phyloP scores from a whole-genome alignment of 2,113 vertebrate species.

The Suricata suricatta region DNA sequence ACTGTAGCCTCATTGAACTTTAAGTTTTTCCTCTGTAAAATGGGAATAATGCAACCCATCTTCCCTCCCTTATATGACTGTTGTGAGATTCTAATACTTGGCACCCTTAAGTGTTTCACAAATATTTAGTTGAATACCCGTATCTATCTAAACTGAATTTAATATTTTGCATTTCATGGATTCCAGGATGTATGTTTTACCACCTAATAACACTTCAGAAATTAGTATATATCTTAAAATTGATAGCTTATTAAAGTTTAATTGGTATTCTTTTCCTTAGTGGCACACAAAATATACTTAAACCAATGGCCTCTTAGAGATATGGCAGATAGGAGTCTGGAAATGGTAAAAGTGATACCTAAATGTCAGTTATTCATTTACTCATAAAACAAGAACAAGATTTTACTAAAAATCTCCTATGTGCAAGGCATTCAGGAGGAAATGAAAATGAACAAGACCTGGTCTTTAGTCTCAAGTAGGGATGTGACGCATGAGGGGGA shows the following conservation, averaged over 20 bases:
- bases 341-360: not conserved
- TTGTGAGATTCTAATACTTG: not conserved
- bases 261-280: not conserved
- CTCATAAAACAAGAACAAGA: not conserved
- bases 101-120: not conserved
- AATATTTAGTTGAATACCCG: not conserved
- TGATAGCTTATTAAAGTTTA: not conserved
- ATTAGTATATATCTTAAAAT: constrained; percentile 23
- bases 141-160: not conserved
- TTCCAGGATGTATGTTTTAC: not conserved
- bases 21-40: not conserved
- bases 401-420: not conserved
- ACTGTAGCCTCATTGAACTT: not conserved
- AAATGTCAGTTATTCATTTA: constrained; percentile 34
- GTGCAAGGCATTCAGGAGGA: not conserved
- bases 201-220: not conserved
- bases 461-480: not conserved
- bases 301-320: constrained; percentile 28
- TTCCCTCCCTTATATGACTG: not conserved
- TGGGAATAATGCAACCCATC: not conserved
- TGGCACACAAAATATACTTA: constrained; percentile 32
- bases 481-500: not conserved
- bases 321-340: not conserved
- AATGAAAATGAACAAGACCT: not conserved
- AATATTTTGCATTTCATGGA: not conserved